phyloP scores from a whole-genome alignment of 1,140 invertebrate species.

The Zaprionus gabonicus region DNA sequence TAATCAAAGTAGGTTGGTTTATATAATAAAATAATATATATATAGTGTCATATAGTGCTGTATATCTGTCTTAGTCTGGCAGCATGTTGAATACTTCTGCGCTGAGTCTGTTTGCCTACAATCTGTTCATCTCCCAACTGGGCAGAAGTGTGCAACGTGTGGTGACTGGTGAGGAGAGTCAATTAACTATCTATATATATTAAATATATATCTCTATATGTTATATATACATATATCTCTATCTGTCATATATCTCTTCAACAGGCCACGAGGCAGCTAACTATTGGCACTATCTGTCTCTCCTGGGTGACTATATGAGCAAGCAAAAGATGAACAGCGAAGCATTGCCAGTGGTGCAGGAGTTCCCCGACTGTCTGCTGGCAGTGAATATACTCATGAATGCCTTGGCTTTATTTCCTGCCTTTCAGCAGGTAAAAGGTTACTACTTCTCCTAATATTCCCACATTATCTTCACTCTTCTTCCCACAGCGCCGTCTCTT shows the following conservation, averaged over 20 bases:
- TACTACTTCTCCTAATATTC: no score
- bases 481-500: neutral
- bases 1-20: neutral
- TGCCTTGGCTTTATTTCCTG: slow-evolving; percentile 6
- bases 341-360: neutral
- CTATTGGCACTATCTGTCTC: neutral
- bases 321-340: neutral
- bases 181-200: neutral
- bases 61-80: no score
- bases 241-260: neutral
- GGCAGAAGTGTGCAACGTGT: neutral
- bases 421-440: neutral
- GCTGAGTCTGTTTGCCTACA: neutral
- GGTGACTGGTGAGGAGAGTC: slow-evolving; percentile 7
- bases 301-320: neutral
- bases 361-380: neutral
- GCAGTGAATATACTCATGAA: slow-evolving; percentile 17
- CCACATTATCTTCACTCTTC: no score
- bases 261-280: neutral
- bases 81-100: neutral
- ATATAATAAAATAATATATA: neutral
- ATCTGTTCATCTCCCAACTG: neutral
- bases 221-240: no score
- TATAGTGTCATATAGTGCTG: neutral
- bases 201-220: neutral